Evolutionary conservation across 2,888 invertebrate genomes (phyloP).

Genomic region (Sthenelais limicola): DNA sequence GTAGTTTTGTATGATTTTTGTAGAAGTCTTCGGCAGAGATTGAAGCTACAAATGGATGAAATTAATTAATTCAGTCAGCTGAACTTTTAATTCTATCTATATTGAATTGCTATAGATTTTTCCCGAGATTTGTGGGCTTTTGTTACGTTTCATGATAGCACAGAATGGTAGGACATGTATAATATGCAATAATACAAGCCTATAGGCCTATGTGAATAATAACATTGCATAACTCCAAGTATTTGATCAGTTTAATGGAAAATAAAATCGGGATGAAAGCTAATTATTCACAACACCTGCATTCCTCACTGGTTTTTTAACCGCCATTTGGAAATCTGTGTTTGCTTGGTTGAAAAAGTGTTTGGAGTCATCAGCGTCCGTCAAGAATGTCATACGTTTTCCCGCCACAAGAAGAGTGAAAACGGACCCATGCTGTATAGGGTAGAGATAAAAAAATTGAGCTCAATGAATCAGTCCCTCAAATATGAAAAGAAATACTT

Average conservation of each 20-base stretch:
- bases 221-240: too few species aligned
- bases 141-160: too few species aligned
- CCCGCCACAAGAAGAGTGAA: constrained; percentile 65
- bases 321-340: constrained; percentile 64
- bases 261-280: too few species aligned
- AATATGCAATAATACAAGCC: too few species aligned
- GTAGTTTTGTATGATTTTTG: constrained; percentile 62
- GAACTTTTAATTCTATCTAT: too few species aligned
- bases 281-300: constrained; percentile 62
- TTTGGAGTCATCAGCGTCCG: constrained; percentile 60
- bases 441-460: constrained; percentile 15
- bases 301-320: constrained; percentile 60
- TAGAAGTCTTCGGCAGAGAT: constrained; percentile 59
- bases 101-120: too few species aligned
- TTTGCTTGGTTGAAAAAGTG: constrained; percentile 60
- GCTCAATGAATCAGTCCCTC: neutral
- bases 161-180: too few species aligned
- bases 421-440: constrained; percentile 61
- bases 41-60: constrained; percentile 61
- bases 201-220: too few species aligned
- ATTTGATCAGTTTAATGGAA: too few species aligned
- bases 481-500: too few species aligned
- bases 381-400: constrained; percentile 63
- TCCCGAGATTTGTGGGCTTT: too few species aligned
- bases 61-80: too few species aligned